Percentiles rank a stretch among this genome's conserved stretches.
phyloP scores from a whole-genome alignment of 1,140 invertebrate genomes.

The Oreohelix idahoensis region DNA sequence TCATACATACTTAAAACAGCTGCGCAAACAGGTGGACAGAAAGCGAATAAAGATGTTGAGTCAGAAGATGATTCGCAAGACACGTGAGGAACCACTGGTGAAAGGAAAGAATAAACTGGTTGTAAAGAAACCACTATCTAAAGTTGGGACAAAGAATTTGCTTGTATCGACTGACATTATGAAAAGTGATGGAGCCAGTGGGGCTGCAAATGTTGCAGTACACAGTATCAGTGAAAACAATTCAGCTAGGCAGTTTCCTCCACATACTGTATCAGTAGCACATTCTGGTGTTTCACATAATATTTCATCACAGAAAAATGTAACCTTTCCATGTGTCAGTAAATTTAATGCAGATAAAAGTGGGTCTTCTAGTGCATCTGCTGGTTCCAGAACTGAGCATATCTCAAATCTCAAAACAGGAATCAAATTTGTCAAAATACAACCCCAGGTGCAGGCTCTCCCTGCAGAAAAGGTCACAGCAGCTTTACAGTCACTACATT shows the following conservation, averaged over 20 bases:
- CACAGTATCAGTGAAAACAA: background rate
- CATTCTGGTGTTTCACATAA: background rate
- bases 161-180: background rate
- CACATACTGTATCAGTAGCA: background rate
- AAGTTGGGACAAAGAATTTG: background rate
- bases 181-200: background rate
- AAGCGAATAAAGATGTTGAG: background rate
- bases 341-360: no score
- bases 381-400: no score
- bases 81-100: background rate
- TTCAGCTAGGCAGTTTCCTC: background rate
- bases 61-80: background rate
- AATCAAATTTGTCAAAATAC: background rate
- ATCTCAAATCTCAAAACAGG: no score
- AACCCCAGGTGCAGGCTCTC: background rate
- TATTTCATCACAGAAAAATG: no score
- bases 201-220: no score
- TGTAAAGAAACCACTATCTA: background rate
- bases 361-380: no score
- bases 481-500: conserved; percentile 11
- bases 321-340: no score
- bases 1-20: background rate
- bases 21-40: background rate
- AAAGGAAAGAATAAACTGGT: background rate
- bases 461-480: background rate